Base-by-base conservation (phyloP, 2,888 invertebrate genomes). In the Cerastoderma edule region DNA sequence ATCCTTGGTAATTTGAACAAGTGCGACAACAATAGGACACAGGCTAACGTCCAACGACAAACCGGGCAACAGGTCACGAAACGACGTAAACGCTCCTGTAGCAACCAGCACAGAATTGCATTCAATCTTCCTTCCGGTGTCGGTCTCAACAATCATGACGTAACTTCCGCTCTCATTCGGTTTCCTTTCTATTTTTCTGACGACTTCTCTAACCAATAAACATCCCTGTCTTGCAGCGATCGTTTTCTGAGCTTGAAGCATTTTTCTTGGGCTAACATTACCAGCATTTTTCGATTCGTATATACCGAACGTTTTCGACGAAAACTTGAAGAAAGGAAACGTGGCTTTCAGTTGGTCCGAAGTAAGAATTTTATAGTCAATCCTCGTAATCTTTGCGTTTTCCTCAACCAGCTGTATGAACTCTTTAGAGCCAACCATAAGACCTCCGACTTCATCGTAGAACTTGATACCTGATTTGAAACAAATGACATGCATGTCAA, bases 51-150 rank as follows among this genome's bases (percentile, higher is more conserved):
- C 77, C 6, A 67, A 68, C 5, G 60, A 39, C 27, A 35, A 22
- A 10, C 24, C 60, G 10, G 73, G 68, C 22, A 84, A 67, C 16
- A 84, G 67, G 33, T 80, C 50, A 19, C 75, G 50, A 32, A 82
- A 80, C 1, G 54, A 65, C 2, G 85, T 86, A 46, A 82, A 86
- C 1, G 83, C 82, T 27, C 83, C 83, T n/a, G 85, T 82, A 13
- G 85, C 83, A 10, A 86, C 53, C 3, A 87, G 63, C 24, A 85
- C 84, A 24, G 70, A 75, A 13, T 70, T 72, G 22, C 80, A 65
- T 2, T 54, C 27, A 19, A 80, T 54, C 16, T n/a, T 60, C 13
- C 28, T 33, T 0, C 83, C 80, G 5, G 48, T 53, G 22, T 81
- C 83, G 13, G 84, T 85, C n/a, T 66, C 50, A 13, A 79, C 50